Base-by-base conservation (phyloP, 2,888 invertebrate species). In the Tipula helvola region DNA sequence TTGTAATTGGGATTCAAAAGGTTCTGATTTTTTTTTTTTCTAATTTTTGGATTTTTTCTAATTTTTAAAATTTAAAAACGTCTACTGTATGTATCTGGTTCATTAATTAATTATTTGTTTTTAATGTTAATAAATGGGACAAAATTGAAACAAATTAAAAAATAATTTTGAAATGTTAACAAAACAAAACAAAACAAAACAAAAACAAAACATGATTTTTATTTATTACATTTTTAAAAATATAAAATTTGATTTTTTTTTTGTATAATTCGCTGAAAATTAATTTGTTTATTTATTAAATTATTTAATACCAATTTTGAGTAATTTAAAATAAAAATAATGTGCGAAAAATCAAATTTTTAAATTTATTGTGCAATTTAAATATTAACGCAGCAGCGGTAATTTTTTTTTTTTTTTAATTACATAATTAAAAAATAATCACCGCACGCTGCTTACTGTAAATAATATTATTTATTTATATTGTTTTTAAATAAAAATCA, bases 221-320 rank as follows among this genome's bases (percentile, higher is more conserved):
- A 71, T 71, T 71, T 71, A 71, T 71, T 71, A 71, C 71, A 71
- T 71, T 71, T 71, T 71, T 71, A 71, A 71, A 71, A 71, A 71
- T 71, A 71, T 28, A 71, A 71, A 71, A 71, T 71, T 71, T 71
- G 71, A 71, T 71, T 57, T 57, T 57, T 57, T 57, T 44, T 44
- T 39, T 39, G 39, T 39, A 39, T 39, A 52, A 71, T 28, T 71
- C 71, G 71, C 71, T 71, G 71, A 71, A 71, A 71, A 71, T 71
- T 71, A 71, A 71, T 71, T 71, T 28, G 28, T 71, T 71, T 71
- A 28, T 71, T 71, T 71, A 71, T 71, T 71, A 71, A 71, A 71
- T 10, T 28, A 71, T 71, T 71, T 71, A 28, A 71, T 71, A 71
- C 71, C 71, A 71, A 71, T 71, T 71, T 71, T 71, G 71, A 71